phyloP scores from a whole-genome alignment of 1,140 invertebrate species.

The Drosophila fuyamai region DNA sequence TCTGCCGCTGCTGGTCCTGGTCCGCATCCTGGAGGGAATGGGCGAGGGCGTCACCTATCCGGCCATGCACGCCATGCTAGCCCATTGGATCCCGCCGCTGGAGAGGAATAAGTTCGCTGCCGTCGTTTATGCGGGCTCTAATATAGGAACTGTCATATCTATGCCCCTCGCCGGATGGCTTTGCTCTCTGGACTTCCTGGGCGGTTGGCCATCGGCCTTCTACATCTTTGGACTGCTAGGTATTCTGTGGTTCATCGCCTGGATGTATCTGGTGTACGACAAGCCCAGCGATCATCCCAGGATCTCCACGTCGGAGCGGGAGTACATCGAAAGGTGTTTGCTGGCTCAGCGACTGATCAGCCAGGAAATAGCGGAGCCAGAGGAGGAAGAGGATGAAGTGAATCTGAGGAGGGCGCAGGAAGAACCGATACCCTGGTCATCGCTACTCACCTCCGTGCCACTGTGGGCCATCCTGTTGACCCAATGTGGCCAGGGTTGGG shows the following conservation, averaged over 20 bases:
- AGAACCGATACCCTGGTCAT: slow-evolving; percentile 88
- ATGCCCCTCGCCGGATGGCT: slow-evolving; percentile 90
- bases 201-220: slow-evolving; percentile 92
- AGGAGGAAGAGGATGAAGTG: slow-evolving; percentile 4
- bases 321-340: slow-evolving; percentile 88
- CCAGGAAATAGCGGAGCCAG: neutral
- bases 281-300: slow-evolving; percentile 91
- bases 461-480: slow-evolving; percentile 95
- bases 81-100: slow-evolving; percentile 92
- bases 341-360: slow-evolving; percentile 62
- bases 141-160: slow-evolving; percentile 90
- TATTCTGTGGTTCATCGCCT: slow-evolving; percentile 92
- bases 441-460: slow-evolving; percentile 92
- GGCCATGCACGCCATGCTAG: slow-evolving; percentile 92
- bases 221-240: slow-evolving; percentile 91
- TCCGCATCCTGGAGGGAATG: slow-evolving; percentile 93
- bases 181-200: slow-evolving; percentile 88
- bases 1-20: slow-evolving; percentile 89
- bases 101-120: slow-evolving; percentile 93
- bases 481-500: slow-evolving; percentile 97
- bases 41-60: slow-evolving; percentile 94
- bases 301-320: slow-evolving; percentile 89
- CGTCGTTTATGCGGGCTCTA: slow-evolving; percentile 90
- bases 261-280: slow-evolving; percentile 90
- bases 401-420: neutral